These are phyloP conservation scores for Lomographa bimaculata DNA, from an alignment of 2,888 invertebrate genomes.

Conservation along the genomic window DNA sequence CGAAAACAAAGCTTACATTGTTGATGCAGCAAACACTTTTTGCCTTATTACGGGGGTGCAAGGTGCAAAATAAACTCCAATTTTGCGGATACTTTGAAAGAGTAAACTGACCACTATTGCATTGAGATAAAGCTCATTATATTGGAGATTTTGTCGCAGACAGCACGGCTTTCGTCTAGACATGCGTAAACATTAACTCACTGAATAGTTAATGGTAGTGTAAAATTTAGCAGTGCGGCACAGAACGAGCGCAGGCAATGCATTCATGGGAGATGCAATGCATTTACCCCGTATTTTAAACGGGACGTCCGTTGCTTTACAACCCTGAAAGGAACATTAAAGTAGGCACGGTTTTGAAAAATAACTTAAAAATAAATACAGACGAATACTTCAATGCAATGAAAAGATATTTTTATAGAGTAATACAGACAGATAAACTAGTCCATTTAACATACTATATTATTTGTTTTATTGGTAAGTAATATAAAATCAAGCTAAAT, in stretches of 20 bases:
- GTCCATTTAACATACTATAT: too few species aligned
- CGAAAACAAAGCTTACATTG: conserved; percentile 26
- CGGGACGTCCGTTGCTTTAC: conserved; percentile 11
- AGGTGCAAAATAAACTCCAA: conserved; percentile 9
- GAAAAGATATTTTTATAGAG: too few species aligned
- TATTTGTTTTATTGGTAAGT: too few species aligned
- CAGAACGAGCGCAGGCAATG: conserved; percentile 7
- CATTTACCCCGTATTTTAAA: conserved; percentile 9
- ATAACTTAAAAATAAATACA: too few species aligned
- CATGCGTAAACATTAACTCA: conserved; percentile 50
- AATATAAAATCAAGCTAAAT: too few species aligned
- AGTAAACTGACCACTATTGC: conserved; percentile 13
- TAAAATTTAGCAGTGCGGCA: conserved; percentile 23
- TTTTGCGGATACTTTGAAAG: neutral
- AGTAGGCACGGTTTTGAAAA: too few species aligned
- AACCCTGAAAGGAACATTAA: conserved; percentile 5
- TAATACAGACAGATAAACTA: too few species aligned
- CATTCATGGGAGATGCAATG: conserved; percentile 6
- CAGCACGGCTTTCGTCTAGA: conserved; percentile 48
- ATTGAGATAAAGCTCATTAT: conserved; percentile 17
- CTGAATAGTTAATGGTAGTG: conserved; percentile 27
- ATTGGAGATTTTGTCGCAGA: conserved; percentile 10
- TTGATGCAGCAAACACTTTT: conserved; percentile 4
- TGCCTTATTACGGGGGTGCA: conserved; percentile 11
- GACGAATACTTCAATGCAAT: too few species aligned